Evolutionary conservation across 1,140 invertebrate genomes (phyloP).

Genomic region (Pogonomyrmex californicus): DNA sequence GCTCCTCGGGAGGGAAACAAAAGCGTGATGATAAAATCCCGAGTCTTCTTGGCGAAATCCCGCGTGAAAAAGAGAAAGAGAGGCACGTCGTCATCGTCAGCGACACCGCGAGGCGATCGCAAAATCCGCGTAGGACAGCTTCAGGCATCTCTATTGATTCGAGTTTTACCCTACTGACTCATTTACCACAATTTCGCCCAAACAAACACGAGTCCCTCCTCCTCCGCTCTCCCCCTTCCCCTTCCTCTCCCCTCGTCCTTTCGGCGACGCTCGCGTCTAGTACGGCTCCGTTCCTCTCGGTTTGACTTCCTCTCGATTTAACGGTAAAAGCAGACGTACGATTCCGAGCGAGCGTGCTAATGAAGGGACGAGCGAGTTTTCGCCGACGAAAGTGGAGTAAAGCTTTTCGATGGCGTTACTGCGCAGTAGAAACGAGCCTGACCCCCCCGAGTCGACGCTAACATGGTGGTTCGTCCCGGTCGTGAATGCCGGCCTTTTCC

Average conservation of each 20-base stretch:
- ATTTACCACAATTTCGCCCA: constrained; percentile 30
- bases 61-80: not conserved
- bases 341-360: not conserved
- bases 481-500: constrained; percentile 44
- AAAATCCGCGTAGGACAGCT: not conserved
- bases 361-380: not conserved
- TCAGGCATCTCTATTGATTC: constrained; percentile 13
- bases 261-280: not conserved
- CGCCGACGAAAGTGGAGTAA: constrained; percentile 32
- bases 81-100: not conserved
- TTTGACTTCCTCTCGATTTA: not conserved
- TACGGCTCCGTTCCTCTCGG: not conserved
- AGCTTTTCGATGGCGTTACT: constrained; percentile 61
- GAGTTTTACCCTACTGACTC: constrained; percentile 24
- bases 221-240: not conserved
- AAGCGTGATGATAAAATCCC: no score
- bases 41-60: no score
- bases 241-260: not conserved
- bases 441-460: constrained; percentile 62
- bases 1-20: not conserved
- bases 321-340: not conserved
- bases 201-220: not conserved
- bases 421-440: constrained; percentile 68
- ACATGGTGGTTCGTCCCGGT: constrained; percentile 69
- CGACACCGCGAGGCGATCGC: not conserved